Conservation (phyloP, 2,888 invertebrate species). For the Lochmaea capreae region DNA sequence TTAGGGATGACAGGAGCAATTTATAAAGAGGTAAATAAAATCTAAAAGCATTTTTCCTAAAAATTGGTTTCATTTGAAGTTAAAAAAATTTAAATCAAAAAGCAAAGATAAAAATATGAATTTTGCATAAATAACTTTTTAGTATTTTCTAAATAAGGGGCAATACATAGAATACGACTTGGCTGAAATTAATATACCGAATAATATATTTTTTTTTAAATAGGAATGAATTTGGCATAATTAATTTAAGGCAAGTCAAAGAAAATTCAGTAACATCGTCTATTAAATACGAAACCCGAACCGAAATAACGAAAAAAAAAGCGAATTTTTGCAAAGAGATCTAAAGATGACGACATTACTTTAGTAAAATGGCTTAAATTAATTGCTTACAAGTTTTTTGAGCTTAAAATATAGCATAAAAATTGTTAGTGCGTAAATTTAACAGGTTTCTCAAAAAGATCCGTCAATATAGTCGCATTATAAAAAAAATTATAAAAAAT, state of each 20-base stretch:
- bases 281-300: slow-evolving; percentile 25
- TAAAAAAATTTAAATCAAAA: no score
- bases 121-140: no score
- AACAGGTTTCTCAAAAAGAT: slow-evolving; percentile 1
- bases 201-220: neutral
- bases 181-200: slow-evolving; percentile 1
- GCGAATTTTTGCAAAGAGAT: slow-evolving; percentile 21
- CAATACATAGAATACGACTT: neutral
- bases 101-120: no score
- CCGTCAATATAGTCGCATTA: neutral
- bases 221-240: neutral
- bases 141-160: neutral
- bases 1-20: neutral
- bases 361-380: slow-evolving; percentile 11
- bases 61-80: no score
- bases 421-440: neutral
- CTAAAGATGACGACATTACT: slow-evolving; percentile 11
- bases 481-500: slow-evolving; percentile 1
- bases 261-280: slow-evolving; percentile 24
- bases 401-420: slow-evolving; percentile 6
- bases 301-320: slow-evolving; percentile 14
- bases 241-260: slow-evolving; percentile 23
- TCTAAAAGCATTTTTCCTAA: no score
- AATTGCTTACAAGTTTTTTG: slow-evolving; percentile 2
- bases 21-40: neutral